Evolutionary conservation across 2,797 vertebrate species (phyloP).

Genomic region (Spinus olivaceus): DNA sequence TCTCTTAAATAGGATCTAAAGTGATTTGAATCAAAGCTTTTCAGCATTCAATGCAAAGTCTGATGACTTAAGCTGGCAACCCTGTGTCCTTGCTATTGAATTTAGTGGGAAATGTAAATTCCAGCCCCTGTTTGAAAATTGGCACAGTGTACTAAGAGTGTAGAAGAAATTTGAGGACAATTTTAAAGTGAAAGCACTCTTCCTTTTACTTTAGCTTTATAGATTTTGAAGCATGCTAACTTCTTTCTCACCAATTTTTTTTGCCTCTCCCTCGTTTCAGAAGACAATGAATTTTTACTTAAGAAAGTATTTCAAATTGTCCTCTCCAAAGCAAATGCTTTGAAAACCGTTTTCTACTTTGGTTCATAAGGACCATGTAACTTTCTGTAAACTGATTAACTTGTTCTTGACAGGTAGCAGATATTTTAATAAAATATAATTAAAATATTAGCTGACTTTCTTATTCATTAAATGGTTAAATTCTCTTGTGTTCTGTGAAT

Average conservation of each 20-base stretch:
- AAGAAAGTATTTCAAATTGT: not conserved
- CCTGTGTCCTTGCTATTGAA: not conserved
- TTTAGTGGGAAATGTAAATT: not conserved
- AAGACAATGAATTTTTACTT: not conserved
- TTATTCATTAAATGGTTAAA: not conserved
- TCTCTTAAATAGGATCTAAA: not conserved
- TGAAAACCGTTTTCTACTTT: not conserved
- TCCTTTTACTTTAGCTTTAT: not conserved
- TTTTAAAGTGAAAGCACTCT: not conserved
- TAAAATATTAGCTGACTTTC: not conserved
- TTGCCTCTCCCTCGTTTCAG: not conserved
- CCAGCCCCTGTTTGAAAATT: not conserved
- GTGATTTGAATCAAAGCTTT: not conserved
- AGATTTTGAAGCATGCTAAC: not conserved
- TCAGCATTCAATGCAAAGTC: not conserved
- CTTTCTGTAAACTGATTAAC: not conserved
- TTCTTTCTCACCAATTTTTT: not conserved
- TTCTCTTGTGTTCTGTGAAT: not conserved
- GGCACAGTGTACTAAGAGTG: not conserved
- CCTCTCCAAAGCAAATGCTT: not conserved
- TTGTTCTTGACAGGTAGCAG: not conserved
- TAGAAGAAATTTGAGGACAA: not conserved
- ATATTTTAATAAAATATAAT: not conserved
- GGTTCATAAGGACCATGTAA: not conserved
- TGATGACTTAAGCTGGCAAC: not conserved